These are phyloP conservation scores for Aphodius granarius DNA, from an alignment of 2,888 invertebrate genomes.

Conservation along the genomic window DNA sequence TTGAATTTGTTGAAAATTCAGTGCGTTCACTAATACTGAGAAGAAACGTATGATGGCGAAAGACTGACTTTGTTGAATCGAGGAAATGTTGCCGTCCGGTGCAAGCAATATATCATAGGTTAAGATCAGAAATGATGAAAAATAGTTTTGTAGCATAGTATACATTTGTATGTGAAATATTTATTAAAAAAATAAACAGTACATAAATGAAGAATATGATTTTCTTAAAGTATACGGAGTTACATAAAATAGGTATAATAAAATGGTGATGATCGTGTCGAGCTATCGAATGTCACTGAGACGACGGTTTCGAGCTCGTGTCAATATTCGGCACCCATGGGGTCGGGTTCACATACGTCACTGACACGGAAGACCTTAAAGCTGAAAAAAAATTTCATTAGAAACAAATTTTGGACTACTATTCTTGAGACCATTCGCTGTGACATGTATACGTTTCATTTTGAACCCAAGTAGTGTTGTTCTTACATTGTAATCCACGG, in stretches of 20 bases:
- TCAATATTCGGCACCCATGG: constrained; percentile 60
- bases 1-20: too few relatives aligned
- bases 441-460: too few relatives aligned
- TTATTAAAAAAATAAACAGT: constrained; percentile 27
- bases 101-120: neutral
- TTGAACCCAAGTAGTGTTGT: too few relatives aligned
- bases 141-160: neutral
- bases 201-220: constrained; percentile 27
- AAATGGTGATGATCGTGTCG: constrained; percentile 11
- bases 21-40: too few relatives aligned
- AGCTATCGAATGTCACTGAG: constrained; percentile 28
- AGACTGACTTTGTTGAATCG: constrained; percentile 9
- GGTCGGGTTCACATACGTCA: constrained; percentile 66
- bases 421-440: too few relatives aligned
- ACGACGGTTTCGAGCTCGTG: constrained; percentile 31
- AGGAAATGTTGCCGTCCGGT: neutral
- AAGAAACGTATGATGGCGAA: neutral
- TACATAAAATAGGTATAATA: constrained; percentile 17
- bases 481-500: constrained; percentile 63
- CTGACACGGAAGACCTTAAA: constrained; percentile 66
- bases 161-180: constrained; percentile 23
- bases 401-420: neutral
- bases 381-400: constrained; percentile 50
- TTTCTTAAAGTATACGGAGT: constrained; percentile 27
- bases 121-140: neutral